Conservation (phyloP, 1,140 invertebrate species). For the Pseudomyrmex concolor region DNA sequence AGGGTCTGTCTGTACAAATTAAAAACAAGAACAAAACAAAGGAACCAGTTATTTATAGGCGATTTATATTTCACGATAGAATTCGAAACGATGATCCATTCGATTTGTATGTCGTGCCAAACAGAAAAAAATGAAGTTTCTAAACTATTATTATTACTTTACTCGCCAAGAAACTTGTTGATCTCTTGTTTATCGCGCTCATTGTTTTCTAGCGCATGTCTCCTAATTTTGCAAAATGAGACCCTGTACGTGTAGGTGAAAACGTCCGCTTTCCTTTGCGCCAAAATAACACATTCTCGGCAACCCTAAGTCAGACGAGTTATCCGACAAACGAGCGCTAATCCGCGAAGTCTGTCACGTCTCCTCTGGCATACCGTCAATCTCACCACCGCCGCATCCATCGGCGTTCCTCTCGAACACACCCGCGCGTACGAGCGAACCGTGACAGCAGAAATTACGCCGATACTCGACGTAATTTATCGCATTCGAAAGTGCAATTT, state of each 20-base stretch:
- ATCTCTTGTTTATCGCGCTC: not conserved
- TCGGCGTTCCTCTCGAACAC: constrained; percentile 34
- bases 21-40: not conserved
- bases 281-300: constrained; percentile 46
- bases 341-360: constrained; percentile 12
- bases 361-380: constrained; percentile 28
- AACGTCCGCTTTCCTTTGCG: constrained; percentile 56
- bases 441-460: constrained; percentile 52
- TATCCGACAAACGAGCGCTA: constrained; percentile 23
- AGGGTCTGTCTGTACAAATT: not conserved
- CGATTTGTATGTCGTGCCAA: too few relatives aligned
- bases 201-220: constrained; percentile 15
- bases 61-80: not conserved
- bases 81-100: too few relatives aligned
- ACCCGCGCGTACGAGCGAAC: constrained; percentile 8
- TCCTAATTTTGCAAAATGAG: not conserved
- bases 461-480: constrained; percentile 63
- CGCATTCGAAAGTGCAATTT: constrained; percentile 67
- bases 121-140: not conserved
- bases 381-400: constrained; percentile 1
- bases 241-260: constrained; percentile 25
- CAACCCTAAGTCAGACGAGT: constrained; percentile 36
- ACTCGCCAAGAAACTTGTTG: not conserved
- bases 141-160: not conserved
- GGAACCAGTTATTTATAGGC: not conserved